These are phyloP conservation scores for Gerris buenoi DNA, from an alignment of 1,140 invertebrate genomes.

Conservation along the genomic window DNA sequence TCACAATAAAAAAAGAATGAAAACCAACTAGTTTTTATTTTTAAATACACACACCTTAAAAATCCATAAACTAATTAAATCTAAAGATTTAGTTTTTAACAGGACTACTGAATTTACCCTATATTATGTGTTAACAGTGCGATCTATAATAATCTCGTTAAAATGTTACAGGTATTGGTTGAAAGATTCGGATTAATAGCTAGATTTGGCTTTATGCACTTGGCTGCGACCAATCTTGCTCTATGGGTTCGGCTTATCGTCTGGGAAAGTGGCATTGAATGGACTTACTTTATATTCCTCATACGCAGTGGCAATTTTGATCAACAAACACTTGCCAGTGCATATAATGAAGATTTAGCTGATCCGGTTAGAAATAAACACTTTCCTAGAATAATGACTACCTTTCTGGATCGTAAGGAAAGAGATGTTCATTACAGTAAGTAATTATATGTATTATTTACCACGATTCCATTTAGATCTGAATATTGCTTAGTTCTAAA, in stretches of 20 bases:
- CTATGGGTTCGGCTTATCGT: conserved; percentile 43
- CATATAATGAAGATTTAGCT: conserved; percentile 21
- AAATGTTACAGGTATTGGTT: conserved; percentile 42
- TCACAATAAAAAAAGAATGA: no score
- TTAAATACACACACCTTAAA: no score
- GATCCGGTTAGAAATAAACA: conserved; percentile 33
- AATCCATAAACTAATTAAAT: no score
- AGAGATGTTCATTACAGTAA: conserved; percentile 17
- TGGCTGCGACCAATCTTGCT: conserved; percentile 43
- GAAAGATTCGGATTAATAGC: conserved; percentile 38
- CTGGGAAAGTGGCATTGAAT: conserved; percentile 41
- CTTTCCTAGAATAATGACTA: conserved; percentile 31
- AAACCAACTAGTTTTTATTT: no score
- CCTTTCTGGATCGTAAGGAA: conserved; percentile 22
- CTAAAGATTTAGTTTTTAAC: no score
- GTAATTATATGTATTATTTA: no score
- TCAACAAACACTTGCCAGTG: conserved; percentile 18
- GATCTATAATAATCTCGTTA: no score
- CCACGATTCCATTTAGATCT: no score
- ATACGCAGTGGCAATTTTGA: conserved; percentile 25
- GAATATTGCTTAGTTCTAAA: no score
- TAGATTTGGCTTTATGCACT: conserved; percentile 42
- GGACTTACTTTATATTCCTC: conserved; percentile 36
- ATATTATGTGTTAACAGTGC: no score
- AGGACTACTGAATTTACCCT: no score